phyloP scores from a whole-genome alignment of 2,797 vertebrate species.

The Dicrostonyx torquatus region DNA sequence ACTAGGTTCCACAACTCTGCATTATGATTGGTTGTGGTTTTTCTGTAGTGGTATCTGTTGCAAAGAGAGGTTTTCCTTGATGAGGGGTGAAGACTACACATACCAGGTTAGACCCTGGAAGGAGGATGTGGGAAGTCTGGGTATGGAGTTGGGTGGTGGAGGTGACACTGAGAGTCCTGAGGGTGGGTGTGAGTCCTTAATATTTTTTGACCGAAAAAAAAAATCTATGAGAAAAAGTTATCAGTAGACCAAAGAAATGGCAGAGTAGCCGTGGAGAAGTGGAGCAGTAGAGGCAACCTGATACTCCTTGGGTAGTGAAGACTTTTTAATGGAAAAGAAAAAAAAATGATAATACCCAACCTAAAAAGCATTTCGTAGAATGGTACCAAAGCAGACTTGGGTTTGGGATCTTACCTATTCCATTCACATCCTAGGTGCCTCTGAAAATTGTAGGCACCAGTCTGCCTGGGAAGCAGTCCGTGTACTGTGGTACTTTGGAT shows the following conservation, averaged over 20 bases:
- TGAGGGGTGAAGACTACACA: neutral
- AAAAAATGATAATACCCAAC: neutral
- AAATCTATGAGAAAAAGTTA: neutral
- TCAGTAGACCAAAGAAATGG: neutral
- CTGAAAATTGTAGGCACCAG: neutral
- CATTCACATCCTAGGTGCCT: neutral
- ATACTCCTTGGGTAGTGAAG: neutral
- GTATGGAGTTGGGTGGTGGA: neutral
- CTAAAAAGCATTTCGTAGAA: neutral
- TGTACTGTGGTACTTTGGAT: constrained; percentile 1
- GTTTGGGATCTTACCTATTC: neutral
- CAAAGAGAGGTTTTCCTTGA: neutral
- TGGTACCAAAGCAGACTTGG: neutral
- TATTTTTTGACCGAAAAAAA: neutral
- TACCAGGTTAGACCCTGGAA: neutral
- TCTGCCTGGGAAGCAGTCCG: neutral
- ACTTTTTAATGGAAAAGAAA: constrained; percentile 21
- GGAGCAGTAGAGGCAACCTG: neutral
- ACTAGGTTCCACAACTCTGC: neutral
- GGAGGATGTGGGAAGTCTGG: neutral
- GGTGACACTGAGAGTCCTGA: neutral
- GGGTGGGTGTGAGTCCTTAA: neutral
- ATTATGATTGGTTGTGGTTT: neutral
- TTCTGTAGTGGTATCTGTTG: neutral
- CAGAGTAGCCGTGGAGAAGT: neutral